Conservation (phyloP, 2,888 invertebrate species). For the Odontocerum albicorne region DNA sequence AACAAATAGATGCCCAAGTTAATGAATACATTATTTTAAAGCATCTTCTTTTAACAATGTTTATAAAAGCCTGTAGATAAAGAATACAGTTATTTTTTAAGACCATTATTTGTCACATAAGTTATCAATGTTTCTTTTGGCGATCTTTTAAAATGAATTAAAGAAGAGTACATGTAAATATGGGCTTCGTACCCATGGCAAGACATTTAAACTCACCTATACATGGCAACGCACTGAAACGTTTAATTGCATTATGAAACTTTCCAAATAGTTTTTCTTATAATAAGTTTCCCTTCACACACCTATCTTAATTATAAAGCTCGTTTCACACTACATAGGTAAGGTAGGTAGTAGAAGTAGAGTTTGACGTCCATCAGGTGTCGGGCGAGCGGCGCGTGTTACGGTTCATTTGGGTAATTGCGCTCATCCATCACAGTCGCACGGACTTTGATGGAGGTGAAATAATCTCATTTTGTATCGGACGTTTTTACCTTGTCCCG, state of each 20-base stretch:
- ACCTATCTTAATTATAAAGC: slow-evolving; percentile 1
- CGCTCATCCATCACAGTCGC: slow-evolving; percentile 34
- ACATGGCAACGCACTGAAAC: background rate
- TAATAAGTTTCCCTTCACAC: background rate
- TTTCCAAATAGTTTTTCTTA: background rate
- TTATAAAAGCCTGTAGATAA: too few species aligned
- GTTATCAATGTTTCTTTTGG: too few species aligned
- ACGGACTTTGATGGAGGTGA: slow-evolving; percentile 37
- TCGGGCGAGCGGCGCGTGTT: slow-evolving; percentile 24
- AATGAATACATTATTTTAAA: too few species aligned
- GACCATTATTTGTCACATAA: too few species aligned
- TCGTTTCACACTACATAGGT: background rate
- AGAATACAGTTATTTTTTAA: too few species aligned
- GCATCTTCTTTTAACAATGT: too few species aligned
- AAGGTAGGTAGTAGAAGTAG: too few species aligned
- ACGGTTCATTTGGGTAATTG: slow-evolving; percentile 37
- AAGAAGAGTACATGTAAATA: too few species aligned
- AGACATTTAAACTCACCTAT: too few species aligned
- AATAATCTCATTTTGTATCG: slow-evolving; percentile 37
- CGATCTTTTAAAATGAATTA: too few species aligned
- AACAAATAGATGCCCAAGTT: too few species aligned
- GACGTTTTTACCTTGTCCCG: slow-evolving; percentile 35
- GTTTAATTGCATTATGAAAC: background rate
- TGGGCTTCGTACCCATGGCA: too few species aligned
- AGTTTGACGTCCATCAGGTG: slow-evolving; percentile 33